These are phyloP conservation scores for Rhaphigaster nebulosa DNA, from an alignment of 2,888 invertebrate species.

Conservation along the genomic window DNA sequence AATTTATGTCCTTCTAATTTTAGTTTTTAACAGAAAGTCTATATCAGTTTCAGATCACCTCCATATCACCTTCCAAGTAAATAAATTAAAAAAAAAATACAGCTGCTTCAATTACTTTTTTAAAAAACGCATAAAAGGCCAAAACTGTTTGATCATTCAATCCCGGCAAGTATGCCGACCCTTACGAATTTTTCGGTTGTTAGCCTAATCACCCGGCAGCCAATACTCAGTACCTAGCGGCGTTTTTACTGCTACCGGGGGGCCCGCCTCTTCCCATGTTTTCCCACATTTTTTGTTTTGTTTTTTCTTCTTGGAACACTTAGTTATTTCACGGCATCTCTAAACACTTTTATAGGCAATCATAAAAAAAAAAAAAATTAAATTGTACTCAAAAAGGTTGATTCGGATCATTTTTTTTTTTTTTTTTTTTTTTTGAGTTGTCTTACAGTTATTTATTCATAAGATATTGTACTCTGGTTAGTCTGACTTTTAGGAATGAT, in stretches of 20 bases:
- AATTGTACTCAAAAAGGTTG: background rate
- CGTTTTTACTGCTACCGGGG: constrained; percentile 2
- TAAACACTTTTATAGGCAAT: background rate
- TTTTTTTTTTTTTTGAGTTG: background rate
- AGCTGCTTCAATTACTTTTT: too few relatives aligned
- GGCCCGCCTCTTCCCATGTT: background rate
- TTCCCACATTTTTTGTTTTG: constrained; percentile 23
- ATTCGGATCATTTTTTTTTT: background rate
- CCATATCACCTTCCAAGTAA: too few relatives aligned
- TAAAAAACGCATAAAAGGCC: background rate
- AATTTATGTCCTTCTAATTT: too few relatives aligned
- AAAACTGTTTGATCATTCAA: background rate
- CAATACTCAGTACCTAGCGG: background rate
- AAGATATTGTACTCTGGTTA: background rate
- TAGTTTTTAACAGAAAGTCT: too few relatives aligned
- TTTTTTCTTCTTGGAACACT: background rate
- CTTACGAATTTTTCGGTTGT: background rate
- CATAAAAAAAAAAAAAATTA: background rate
- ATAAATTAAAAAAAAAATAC: too few relatives aligned
- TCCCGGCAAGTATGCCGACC: background rate
- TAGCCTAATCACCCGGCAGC: background rate
- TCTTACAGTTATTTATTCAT: background rate
- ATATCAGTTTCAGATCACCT: too few relatives aligned
- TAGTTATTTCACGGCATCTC: constrained; percentile 6
- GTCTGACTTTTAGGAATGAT: background rate